phyloP scores from a whole-genome alignment of 2,888 invertebrate species.

The Leucoma salicis region DNA sequence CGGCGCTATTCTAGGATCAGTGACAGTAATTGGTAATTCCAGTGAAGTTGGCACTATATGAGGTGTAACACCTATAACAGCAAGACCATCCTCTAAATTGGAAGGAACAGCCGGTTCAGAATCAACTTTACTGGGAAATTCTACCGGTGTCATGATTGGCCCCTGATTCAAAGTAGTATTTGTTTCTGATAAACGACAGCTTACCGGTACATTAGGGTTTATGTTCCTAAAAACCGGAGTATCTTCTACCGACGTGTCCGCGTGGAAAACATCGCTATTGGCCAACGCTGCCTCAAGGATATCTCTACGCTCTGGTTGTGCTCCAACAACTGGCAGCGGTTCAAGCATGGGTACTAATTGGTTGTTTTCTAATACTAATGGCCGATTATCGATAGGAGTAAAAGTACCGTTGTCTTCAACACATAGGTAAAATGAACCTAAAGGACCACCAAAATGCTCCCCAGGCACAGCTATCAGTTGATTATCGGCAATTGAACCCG shows the following conservation, averaged over 20 bases:
- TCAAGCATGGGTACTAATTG: slow-evolving; percentile 72
- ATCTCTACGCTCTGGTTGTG: slow-evolving; percentile 83
- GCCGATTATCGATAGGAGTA: slow-evolving; percentile 87
- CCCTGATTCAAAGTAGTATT: slow-evolving; percentile 89
- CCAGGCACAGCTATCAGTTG: slow-evolving; percentile 88
- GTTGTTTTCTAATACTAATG: slow-evolving; percentile 79
- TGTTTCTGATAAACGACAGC: slow-evolving; percentile 87
- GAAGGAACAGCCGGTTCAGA: slow-evolving; percentile 53
- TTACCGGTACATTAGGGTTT: slow-evolving; percentile 77
- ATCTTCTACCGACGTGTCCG: slow-evolving; percentile 74
- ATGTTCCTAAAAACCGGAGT: slow-evolving; percentile 84
- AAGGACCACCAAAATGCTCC: slow-evolving; percentile 87
- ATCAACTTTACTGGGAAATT: slow-evolving; percentile 83
- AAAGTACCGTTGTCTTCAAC: slow-evolving; percentile 87
- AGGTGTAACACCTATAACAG: slow-evolving; percentile 82
- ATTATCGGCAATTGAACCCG: slow-evolving; percentile 75
- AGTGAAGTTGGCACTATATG: slow-evolving; percentile 85
- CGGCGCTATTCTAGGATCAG: slow-evolving; percentile 87
- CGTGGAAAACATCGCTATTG: slow-evolving; percentile 87
- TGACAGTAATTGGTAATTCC: slow-evolving; percentile 89
- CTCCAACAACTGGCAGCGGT: slow-evolving; percentile 46
- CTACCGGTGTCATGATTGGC: slow-evolving; percentile 92
- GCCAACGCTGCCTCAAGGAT: slow-evolving; percentile 89
- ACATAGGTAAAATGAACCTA: slow-evolving; percentile 88
- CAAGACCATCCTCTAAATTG: slow-evolving; percentile 79